Evolutionary conservation across 2,888 invertebrate genomes (phyloP), one percentile per base, ranked within the genome.

Genomic region (Argynnis bischoffii): DNA sequence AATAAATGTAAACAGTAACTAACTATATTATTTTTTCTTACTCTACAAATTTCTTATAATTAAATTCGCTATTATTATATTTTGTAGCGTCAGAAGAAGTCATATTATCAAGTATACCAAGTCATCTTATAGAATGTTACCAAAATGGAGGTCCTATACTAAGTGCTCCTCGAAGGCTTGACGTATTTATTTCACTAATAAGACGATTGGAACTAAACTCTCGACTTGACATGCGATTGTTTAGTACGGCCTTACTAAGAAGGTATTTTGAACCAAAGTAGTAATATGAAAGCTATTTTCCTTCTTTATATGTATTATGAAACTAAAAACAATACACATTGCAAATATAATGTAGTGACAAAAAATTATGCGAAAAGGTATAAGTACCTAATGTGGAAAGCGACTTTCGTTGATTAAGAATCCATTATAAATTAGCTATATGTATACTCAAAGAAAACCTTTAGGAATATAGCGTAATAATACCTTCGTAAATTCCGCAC

Each of bases 51-150:
- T 47, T 66, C 46, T 55, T 55, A 55, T 15, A 26, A 0, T 56
- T 8, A 14, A 55, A 46, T 51, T 60, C 66, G 61, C n/a, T 15
- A n/a, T n/a, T 13, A 41, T 59, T 47, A 8, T 59, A 63, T 56
- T 66, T 63, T 75, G n/a, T 75, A 88, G 88, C 81, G 69, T 71
- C 81, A 66, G 79, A 85, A 75, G 78, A 84, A 67, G 83, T 79
- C 48, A 70, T 91, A 48, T 77, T 87, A 64, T 83, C 92, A 14
- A 88, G 90, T 64, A 93, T 95, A 74, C 95, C 95, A 6, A 76
- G 83, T n/a, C 88, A 93, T 70, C 84, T 95, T 53, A 78, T 90
- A 70, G 88, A 93, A 77, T 95, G 95, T 78, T 95, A 95, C 80
- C 87, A 89, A 60, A 86, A 87, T 48, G 90, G 93, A 21, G 92